These are phyloP conservation scores for Syngnathus floridae DNA, from an alignment of 2,113 vertebrate genomes.

Conservation along the genomic window DNA sequence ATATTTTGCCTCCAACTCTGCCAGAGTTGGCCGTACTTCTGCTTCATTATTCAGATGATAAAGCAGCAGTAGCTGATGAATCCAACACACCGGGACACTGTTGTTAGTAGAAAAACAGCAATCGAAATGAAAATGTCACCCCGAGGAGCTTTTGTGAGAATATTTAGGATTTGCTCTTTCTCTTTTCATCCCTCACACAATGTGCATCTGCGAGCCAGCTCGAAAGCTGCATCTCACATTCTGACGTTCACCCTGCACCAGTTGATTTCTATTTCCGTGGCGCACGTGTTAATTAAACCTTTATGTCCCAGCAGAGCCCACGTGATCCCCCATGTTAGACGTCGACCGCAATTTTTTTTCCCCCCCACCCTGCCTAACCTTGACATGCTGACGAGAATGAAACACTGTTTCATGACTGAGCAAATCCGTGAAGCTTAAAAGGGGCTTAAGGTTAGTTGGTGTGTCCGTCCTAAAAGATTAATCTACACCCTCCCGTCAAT, in stretches of 20 bases:
- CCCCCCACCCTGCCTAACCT: neutral
- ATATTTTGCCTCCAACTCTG: slow-evolving; percentile 11
- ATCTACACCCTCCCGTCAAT: slow-evolving; percentile 18
- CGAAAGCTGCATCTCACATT: slow-evolving; percentile 16
- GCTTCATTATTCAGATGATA: slow-evolving; percentile 16
- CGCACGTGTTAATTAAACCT: slow-evolving; percentile 31
- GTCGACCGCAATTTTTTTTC: neutral
- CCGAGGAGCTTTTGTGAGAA: slow-evolving; percentile 3
- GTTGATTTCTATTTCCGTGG: slow-evolving; percentile 10
- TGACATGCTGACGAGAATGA: slow-evolving; percentile 10
- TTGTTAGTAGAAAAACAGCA: slow-evolving; percentile 20
- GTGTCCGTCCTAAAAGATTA: slow-evolving; percentile 24
- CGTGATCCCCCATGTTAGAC: slow-evolving; percentile 12
- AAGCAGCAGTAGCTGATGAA: slow-evolving; percentile 15
- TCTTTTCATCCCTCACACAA: slow-evolving; percentile 7
- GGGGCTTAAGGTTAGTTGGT: slow-evolving; percentile 12
- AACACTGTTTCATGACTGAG: slow-evolving; percentile 3
- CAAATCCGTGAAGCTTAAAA: neutral
- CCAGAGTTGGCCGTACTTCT: slow-evolving; percentile 15
- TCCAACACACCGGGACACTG: slow-evolving; percentile 1
- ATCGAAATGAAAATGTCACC: slow-evolving; percentile 23
- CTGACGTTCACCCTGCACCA: neutral
- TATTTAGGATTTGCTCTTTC: slow-evolving; percentile 8
- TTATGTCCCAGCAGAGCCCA: slow-evolving; percentile 20
- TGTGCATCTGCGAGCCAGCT: slow-evolving; percentile 10